Base-by-base conservation (phyloP, 1,140 invertebrate species). In the Ceratoteleas bidentatus region DNA sequence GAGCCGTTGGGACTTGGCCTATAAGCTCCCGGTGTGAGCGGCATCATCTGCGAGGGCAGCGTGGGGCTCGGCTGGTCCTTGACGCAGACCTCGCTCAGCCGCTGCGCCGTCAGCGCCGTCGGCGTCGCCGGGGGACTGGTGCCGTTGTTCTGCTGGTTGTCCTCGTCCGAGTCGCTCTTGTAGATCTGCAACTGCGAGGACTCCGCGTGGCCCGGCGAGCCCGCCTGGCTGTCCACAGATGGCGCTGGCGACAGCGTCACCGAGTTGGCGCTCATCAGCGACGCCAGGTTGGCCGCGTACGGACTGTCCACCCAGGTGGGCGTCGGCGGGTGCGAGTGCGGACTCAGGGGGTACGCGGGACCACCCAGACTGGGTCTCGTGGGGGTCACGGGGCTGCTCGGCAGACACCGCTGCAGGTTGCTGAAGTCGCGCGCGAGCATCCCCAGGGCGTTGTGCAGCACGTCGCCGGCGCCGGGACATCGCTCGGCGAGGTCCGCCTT, bases 381-480 rank as follows among this genome's bases (percentile, higher is more conserved):
- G 0, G 97, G 96, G 0, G 96, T 97, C 6, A 97, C 94, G 3
- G 96, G 96, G 77, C 96, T 96, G 58, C 94, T 95, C 4, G 96
- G 96, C 56, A 97, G 90, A 89, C 95, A 94, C 87, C 94, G 92
- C 58, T 96, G 95, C 77, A 96, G 87, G 82, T 95, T 93, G 58
- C 93, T 95, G 49, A 95, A 95, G 85, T 97, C 96, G 3, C 96
- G 93, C 36, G 97, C 95, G 8, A 98, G 92, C 92, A 98, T 95
- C 83, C 97, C 96, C 15, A 99, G 93, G 3, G 97, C 96, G 91
- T 99, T 99, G 92, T 97, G 97, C 58, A 99, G 91, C 6, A 99
- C 95, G 88, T 99, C 97, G 0, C 98, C 98, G 13, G 97, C 96
- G 0, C 97, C 96, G 0, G 97, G 97, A 82, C 96, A 97, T 65